Evolutionary conservation across 2,888 invertebrate genomes (phyloP).

Genomic region (Metalampra italica): DNA sequence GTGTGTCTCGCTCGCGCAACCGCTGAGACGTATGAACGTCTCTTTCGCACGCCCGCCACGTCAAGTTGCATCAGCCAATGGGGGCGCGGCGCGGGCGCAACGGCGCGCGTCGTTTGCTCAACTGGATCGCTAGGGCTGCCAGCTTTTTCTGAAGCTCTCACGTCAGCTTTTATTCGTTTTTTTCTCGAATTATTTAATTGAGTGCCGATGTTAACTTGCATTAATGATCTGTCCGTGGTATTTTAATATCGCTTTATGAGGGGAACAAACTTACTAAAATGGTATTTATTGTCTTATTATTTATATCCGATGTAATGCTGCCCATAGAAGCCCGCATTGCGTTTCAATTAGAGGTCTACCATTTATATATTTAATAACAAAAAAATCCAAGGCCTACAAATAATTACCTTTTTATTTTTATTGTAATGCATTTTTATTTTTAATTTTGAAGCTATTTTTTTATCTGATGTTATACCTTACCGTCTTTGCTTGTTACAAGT

Average conservation of each 20-base stretch:
- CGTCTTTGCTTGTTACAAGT: no score
- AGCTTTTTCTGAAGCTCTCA: constrained; percentile 66
- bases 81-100: constrained; percentile 62
- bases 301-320: constrained; percentile 7
- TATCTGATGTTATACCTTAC: no score
- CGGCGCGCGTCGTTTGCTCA: constrained; percentile 70
- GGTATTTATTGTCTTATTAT: constrained; percentile 2
- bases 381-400: no score
- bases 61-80: constrained; percentile 48
- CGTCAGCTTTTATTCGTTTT: constrained; percentile 49
- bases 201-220: constrained; percentile 42
- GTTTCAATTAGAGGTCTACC: not conserved
- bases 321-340: not conserved
- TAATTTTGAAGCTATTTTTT: no score
- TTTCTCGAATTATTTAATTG: constrained; percentile 53
- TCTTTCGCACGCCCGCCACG: constrained; percentile 46
- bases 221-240: constrained; percentile 30
- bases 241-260: constrained; percentile 28
- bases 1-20: constrained; percentile 39
- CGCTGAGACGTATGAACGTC: constrained; percentile 22
- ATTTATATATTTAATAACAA: not conserved
- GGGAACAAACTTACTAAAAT: not conserved
- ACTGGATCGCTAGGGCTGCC: constrained; percentile 72
- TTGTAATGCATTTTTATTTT: no score
- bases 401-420: no score